Percentiles rank a stretch among this genome's conserved stretches.
These are phyloP conservation scores for Parauchenoglanis punctatus DNA, from an alignment of 2,797 vertebrate species.

Conservation along the genomic window DNA sequence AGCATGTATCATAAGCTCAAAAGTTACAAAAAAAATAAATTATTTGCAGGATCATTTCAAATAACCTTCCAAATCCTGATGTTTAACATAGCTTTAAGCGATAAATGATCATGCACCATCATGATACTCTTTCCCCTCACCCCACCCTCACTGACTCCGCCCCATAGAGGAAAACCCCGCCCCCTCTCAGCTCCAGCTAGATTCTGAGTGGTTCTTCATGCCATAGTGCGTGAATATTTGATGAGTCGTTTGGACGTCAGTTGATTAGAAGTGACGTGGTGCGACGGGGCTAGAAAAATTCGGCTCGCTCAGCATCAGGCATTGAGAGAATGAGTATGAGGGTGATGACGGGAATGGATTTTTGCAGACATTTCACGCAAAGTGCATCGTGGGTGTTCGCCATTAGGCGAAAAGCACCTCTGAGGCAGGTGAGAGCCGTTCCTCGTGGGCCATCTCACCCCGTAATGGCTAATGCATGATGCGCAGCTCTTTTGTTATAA, in stretches of 20 bases:
- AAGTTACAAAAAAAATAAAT: not conserved
- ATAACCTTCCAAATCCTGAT: not conserved
- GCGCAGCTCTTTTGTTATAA: not conserved
- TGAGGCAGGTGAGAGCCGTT: slow-evolving; percentile 61
- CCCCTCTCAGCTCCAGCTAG: not conserved
- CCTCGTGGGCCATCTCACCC: not conserved
- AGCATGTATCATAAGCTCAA: not conserved
- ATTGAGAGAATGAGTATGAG: slow-evolving; percentile 69
- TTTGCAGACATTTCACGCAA: slow-evolving; percentile 56
- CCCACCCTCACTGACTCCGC: slow-evolving; percentile 18
- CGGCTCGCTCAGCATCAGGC: slow-evolving; percentile 52
- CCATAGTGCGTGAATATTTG: slow-evolving; percentile 72
- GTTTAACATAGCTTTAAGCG: not conserved
- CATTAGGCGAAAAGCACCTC: slow-evolving; percentile 52
- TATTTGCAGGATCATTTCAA: not conserved
- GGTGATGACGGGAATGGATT: slow-evolving; percentile 33
- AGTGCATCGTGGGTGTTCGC: slow-evolving; percentile 57
- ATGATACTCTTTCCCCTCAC: not conserved
- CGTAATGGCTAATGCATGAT: not conserved
- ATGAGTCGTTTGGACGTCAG: slow-evolving; percentile 69
- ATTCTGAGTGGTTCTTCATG: slow-evolving; percentile 63
- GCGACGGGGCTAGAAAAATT: slow-evolving; percentile 59
- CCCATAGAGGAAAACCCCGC: not conserved
- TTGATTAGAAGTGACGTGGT: slow-evolving; percentile 66
- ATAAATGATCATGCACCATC: no score